phyloP scores from a whole-genome alignment of 2,113 vertebrate species.

The Telmatochromis sp. region DNA sequence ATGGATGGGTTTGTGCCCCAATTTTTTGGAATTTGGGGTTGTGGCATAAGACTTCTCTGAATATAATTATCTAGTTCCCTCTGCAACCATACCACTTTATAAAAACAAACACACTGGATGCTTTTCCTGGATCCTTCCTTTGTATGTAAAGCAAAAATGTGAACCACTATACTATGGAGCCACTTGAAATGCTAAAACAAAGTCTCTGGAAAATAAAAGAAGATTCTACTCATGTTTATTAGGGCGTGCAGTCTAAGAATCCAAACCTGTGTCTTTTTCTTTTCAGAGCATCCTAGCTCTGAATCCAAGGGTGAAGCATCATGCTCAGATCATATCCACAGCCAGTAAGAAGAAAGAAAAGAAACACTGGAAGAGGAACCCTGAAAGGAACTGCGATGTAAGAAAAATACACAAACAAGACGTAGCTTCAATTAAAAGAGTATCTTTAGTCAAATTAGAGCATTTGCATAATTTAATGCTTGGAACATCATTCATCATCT shows the following conservation, averaged over 20 bases:
- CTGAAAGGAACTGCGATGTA: slow-evolving; percentile 78
- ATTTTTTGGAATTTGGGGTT: background rate
- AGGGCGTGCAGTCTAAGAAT: background rate
- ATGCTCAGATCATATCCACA: slow-evolving; percentile 79
- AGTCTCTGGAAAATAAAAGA: background rate
- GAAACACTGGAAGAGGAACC: slow-evolving; percentile 89
- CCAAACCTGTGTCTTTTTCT: background rate
- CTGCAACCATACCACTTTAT: background rate
- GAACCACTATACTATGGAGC: background rate
- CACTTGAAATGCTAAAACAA: background rate
- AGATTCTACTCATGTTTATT: background rate
- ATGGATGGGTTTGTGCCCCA: background rate
- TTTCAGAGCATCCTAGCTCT: slow-evolving; percentile 80
- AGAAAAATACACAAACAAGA: slow-evolving; percentile 26
- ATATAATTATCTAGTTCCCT: background rate
- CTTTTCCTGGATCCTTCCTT: background rate
- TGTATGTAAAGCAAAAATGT: background rate
- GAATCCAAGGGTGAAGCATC: slow-evolving; percentile 77
- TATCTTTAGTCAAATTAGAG: background rate
- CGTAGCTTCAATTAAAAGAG: background rate
- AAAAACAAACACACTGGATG: background rate
- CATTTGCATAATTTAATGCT: background rate
- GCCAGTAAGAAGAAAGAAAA: slow-evolving; percentile 80
- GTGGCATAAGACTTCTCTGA: background rate
- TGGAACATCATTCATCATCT: background rate